Conservation (phyloP, 2,888 invertebrate species). For the Conomelus anceps region DNA sequence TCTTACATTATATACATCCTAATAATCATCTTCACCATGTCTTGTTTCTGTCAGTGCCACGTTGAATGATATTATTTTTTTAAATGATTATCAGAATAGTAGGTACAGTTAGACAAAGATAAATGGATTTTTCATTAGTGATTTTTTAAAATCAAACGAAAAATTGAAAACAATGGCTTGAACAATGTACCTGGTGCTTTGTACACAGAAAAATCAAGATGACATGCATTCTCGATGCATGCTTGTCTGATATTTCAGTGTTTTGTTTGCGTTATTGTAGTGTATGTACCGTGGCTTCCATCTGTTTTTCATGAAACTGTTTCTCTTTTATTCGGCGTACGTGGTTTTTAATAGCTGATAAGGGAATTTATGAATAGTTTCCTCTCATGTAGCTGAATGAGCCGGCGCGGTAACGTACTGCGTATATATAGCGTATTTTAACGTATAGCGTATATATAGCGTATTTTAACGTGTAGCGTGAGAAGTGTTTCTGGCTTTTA, state of each 20-base stretch:
- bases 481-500: background rate
- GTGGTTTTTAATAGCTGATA: background rate
- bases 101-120: background rate
- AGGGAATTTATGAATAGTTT: background rate
- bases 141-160: too few species aligned
- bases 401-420: background rate
- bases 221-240: background rate
- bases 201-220: background rate
- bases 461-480: background rate
- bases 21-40: too few species aligned
- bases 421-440: background rate
- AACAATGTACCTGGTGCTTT: background rate
- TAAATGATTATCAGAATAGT: too few species aligned
- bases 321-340: background rate
- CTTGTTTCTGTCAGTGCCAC: too few species aligned
- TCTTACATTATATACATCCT: too few species aligned
- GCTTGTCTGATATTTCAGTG: background rate
- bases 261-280: background rate
- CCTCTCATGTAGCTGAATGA: background rate
- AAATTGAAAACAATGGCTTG: background rate
- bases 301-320: background rate
- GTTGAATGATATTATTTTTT: too few species aligned
- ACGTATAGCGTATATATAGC: background rate
- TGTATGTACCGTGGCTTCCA: background rate
- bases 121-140: background rate